Base-by-base conservation (phyloP, 53 echinoderm and acorn worm species). In the Patiria pectinifera region DNA sequence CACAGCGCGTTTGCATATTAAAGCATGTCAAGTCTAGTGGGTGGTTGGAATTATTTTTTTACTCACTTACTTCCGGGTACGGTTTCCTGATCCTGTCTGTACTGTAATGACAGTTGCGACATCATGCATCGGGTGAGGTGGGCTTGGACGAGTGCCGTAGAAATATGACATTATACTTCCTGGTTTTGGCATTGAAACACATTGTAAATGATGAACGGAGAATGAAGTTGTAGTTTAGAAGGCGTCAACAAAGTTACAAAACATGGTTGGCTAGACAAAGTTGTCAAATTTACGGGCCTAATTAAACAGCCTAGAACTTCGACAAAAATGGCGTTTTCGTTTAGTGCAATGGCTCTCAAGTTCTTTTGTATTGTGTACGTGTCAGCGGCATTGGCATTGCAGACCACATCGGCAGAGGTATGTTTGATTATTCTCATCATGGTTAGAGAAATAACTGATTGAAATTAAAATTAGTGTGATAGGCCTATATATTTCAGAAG, bases 41-140 rank as follows among this genome's bases (percentile, higher is more conserved):
- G 66, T 18, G 80, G 77, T 12, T 12, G 77, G 77, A 76, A 76
- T 26, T 35, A 35, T 35, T 43, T 76, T 3, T 18, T 79, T 79
- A 44, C 14, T 74, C 74, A 23, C 13, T 18, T 79, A 46, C 80
- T 79, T 79, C 80, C 80, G 45, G 80, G 80, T 79, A 46, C 48
- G 14, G 2, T 76, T 35, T 76, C 80, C 80, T 78, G 35, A 9
- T 11, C 21, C 6, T 46, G 80, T 15, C 45, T 79, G 80, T 4
- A 74, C 6, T 21, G 11, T 4, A 2, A 4, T 70, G 19, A 18
- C 21, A 21, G 21, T 74, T 74, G 3, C 74, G 74, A n/a, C 74
- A 74, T 74, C 11, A 35, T 35, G 35, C 35, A 74, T 74, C 24
- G 24, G 1, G 24, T 35, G 35, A 35, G 35, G 35, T 35, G 35